These are phyloP conservation scores for Nemotelus nigrinus DNA, from an alignment of 2,888 invertebrate genomes.

Conservation along the genomic window DNA sequence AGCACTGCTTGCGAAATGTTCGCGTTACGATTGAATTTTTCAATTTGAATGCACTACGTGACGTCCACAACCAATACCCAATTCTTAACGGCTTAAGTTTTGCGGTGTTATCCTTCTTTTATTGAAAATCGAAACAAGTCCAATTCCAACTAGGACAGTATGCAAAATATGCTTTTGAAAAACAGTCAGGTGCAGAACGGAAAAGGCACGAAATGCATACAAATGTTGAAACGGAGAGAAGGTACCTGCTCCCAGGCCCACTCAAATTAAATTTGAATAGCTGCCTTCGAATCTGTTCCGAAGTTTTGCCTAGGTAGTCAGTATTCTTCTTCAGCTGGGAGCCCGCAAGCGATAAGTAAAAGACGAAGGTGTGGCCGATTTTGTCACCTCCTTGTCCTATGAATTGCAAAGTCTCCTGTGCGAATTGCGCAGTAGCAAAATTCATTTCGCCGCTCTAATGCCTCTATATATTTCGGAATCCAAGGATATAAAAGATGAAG, in stretches of 20 bases:
- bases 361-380: slow-evolving; percentile 19
- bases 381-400: slow-evolving; percentile 19
- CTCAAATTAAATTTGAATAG: slow-evolving; percentile 39
- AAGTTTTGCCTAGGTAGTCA: background rate
- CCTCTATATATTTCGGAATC: background rate
- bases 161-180: slow-evolving; percentile 25
- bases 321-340: too few species aligned
- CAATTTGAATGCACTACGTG: slow-evolving; percentile 41
- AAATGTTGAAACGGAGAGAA: slow-evolving; percentile 18
- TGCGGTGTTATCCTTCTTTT: slow-evolving; percentile 33
- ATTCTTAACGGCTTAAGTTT: slow-evolving; percentile 31
- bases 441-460: background rate
- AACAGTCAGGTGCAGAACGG: slow-evolving; percentile 23
- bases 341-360: background rate
- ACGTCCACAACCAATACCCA: slow-evolving; percentile 11
- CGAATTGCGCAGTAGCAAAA: slow-evolving; percentile 37
- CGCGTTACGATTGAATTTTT: slow-evolving; percentile 24
- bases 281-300: slow-evolving; percentile 16
- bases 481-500: slow-evolving; percentile 17
- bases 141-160: slow-evolving; percentile 33
- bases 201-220: slow-evolving; percentile 25
- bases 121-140: slow-evolving; percentile 44
- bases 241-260: background rate
- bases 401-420: slow-evolving; percentile 13
- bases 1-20: background rate